Evolutionary conservation across 1,140 invertebrate species (phyloP), one percentile per base, ranked within the genome.

Genomic region (Octopus bimaculoides): DNA sequence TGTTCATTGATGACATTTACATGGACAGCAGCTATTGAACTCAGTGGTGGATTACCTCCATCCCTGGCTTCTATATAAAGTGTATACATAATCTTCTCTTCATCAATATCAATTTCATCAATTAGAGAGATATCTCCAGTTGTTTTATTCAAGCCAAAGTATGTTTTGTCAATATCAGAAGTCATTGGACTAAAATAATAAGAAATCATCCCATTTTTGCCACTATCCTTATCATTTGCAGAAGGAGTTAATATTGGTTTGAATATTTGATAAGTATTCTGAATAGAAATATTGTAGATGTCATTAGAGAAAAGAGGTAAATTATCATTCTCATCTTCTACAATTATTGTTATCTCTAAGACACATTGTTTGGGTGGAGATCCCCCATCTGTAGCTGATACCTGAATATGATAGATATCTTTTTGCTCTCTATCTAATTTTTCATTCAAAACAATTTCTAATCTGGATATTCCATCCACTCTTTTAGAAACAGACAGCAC

Each of bases 1-100:
- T 99, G 99, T 66, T 97, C 93, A 89, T 99, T 97, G 85, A 96
- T 94, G 1, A 99, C 95, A 75, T 96, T 96, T 7, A 99, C 95
- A 4, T 96, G 97, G 0, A 99, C 95, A 14, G 95, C 90, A 0
- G 96, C 95, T 73, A 94, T 97, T 0, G 96, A 95, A 0, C 95
- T 95, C 82, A 93, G 93, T 0, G 94, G 92, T 1, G 96, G 94
- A 0, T 92, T 92, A 0, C 97, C 97, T 12, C 94, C 93, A 89
- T 99, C 97, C 73, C 93, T 93, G 4, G 97, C 97, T 79, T 97
- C 93, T 5, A 98, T 96, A 85, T 92, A 93, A 52, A 99, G 91
- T 79, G 91, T 93, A 95, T 95, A 89, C 26, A 41, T 52, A 82
- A 79, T 76, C 81, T 77, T 10, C 86, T 84, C 66, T 83, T 82